Conservation (phyloP, 92 coral and sea anemone species). For the Porites divaricata region DNA sequence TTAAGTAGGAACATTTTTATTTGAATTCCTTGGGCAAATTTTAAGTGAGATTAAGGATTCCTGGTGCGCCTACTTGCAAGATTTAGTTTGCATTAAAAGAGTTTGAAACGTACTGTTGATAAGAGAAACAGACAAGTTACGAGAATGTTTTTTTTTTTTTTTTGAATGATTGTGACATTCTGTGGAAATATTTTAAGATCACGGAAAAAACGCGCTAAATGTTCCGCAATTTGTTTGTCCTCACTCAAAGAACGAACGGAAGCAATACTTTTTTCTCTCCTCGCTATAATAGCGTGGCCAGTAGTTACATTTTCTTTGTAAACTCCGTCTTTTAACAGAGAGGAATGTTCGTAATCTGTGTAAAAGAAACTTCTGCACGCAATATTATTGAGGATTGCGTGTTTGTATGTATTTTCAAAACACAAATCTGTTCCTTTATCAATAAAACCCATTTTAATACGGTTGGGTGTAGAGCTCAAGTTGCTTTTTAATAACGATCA, state of each 20-base stretch:
- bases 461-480: background rate
- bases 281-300: background rate
- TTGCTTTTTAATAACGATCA: background rate
- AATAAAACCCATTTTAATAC: conserved; percentile 19
- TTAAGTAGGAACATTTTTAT: background rate
- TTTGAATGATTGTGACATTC: background rate
- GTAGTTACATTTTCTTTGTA: conserved; percentile 15
- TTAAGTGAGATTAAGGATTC: conserved; percentile 1
- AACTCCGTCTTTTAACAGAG: background rate
- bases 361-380: background rate
- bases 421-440: conserved; percentile 21
- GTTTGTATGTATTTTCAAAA: conserved; percentile 15
- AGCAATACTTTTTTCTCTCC: background rate
- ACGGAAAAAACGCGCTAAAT: no score
- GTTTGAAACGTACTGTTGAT: background rate
- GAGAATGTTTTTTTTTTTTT: no score
- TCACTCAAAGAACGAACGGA: background rate
- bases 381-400: conserved; percentile 11
- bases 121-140: background rate
- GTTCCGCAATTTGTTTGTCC: background rate
- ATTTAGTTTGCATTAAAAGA: background rate
- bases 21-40: background rate
- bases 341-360: background rate
- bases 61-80: background rate
- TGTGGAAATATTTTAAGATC: background rate